Evolutionary conservation across 92 coral and sea anemone genomes (phyloP).

Genomic region (Phenganax subtilis): DNA sequence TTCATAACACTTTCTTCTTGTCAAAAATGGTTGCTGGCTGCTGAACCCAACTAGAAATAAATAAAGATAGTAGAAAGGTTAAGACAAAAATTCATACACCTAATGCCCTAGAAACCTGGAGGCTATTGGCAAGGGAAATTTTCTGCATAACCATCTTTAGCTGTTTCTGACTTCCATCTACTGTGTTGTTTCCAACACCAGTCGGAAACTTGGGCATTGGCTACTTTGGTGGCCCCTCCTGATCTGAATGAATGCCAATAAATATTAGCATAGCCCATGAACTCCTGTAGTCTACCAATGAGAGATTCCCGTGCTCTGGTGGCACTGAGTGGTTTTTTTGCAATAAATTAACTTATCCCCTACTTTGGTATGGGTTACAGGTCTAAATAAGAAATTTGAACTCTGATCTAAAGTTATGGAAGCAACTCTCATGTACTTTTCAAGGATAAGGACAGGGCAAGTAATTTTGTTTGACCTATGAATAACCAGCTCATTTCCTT

Average conservation of each 20-base stretch:
- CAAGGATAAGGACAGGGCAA: constrained; percentile 47
- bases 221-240: constrained; percentile 41
- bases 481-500: constrained; percentile 48
- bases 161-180: no score
- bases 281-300: constrained; percentile 33
- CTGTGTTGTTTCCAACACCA: no score
- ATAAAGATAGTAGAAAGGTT: constrained; percentile 29
- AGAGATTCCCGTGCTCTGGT: constrained; percentile 47
- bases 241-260: constrained; percentile 43
- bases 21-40: constrained; percentile 41
- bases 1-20: constrained; percentile 4
- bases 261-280: constrained; percentile 31
- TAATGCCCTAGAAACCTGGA: no score
- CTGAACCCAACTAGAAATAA: constrained; percentile 34
- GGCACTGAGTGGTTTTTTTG: constrained; percentile 35
- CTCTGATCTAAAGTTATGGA: constrained; percentile 16
- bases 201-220: no score
- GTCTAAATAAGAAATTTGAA: constrained; percentile 41
- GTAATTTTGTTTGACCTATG: constrained; percentile 46
- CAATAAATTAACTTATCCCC: constrained; percentile 40
- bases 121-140: no score
- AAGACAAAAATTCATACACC: no score
- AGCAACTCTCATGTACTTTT: constrained; percentile 46
- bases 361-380: constrained; percentile 39
- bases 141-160: no score